Evolutionary conservation across 1,140 invertebrate species (phyloP), one percentile per base, ranked within the genome.

Genomic region (Aricia agestis): DNA sequence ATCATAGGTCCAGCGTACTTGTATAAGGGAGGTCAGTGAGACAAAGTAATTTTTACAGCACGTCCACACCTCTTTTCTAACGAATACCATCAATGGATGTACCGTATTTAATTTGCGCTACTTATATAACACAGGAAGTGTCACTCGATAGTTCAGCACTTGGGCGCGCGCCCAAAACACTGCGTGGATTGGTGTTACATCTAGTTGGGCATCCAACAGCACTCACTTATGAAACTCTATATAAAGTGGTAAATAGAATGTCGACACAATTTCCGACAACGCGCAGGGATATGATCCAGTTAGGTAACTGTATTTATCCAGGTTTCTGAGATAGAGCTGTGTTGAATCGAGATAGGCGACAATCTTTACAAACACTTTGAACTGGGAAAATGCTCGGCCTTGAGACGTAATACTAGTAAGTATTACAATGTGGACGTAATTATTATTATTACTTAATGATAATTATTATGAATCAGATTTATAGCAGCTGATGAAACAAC

Each of bases 61-160:
- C 45, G 45, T 52, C 13, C 9, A 13, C 45, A 52, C 45, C 45
- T 52, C 36, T 3, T 11, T 52, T 52, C 45, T 52, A 52, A 52
- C 45, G 11, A 52, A 52, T 52, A 15, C 45, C 45, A 13, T 13
- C 45, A 52, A 52, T 52, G 45, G 45, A 52, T 52, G 13, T 13
- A 15, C 45, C 13, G 45, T 11, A 52, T 15, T 5, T 5, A 36
- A 52, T 52, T 2, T 45, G 42, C 42, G 32, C 36, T 36, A 45
- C 72, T 69, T 69, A 69, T 13, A 69, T 63, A 69, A 69, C 15
- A n/a, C 68, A 69, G 68, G 58, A 69, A 69, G 58, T 61, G 58
- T 69, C 68, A 69, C 57, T 59, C 36, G 59, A 69, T 69, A 63
- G 57, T 63, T 69, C 25, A 63, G 36, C 32, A 69, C 31, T 69